Percentiles rank a stretch among this genome's conserved stretches.
These are phyloP conservation scores for Monochamus saltuarius DNA, from an alignment of 1,140 invertebrate species.

Conservation along the genomic window DNA sequence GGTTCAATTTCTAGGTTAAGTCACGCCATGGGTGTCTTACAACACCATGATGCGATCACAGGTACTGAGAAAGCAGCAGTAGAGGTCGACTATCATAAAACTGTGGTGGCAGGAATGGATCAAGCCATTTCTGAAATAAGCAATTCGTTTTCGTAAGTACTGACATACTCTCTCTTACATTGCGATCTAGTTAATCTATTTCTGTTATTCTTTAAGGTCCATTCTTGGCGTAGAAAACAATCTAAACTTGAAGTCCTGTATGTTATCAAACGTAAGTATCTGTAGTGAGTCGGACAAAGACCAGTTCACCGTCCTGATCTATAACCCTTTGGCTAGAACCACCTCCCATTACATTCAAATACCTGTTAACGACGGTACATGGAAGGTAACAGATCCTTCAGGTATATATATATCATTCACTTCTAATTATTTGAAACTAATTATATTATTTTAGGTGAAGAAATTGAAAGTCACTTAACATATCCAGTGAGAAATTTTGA, in stretches of 20 bases:
- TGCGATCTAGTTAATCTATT: no score
- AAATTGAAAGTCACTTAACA: conserved; percentile 59
- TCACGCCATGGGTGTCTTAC: conserved; percentile 74
- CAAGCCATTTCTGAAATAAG: conserved; percentile 55
- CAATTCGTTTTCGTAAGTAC: conserved; percentile 43
- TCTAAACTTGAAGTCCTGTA: conserved; percentile 30
- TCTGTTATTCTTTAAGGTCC: no score
- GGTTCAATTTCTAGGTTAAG: conserved; percentile 50
- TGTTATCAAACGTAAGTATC: conserved; percentile 60
- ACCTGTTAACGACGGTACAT: conserved; percentile 64
- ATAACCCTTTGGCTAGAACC: conserved; percentile 76
- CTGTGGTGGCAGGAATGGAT: conserved; percentile 61
- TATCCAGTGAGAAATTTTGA: conserved; percentile 60
- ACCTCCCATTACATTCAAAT: conserved; percentile 69
- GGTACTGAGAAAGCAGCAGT: conserved; percentile 94
- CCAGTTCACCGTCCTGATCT: conserved; percentile 69
- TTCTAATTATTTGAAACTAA: background rate
- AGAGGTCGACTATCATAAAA: conserved; percentile 79
- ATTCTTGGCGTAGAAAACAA: conserved; percentile 7
- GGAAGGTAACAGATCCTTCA: conserved; percentile 63
- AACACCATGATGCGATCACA: conserved; percentile 88
- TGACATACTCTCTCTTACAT: no score
- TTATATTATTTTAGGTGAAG: conserved; percentile 50
- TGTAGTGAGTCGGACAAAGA: conserved; percentile 64
- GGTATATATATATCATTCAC: conserved; percentile 52